These are phyloP conservation scores for Sigmodon hispidus DNA, from an alignment of 2,113 vertebrate genomes.

Conservation along the genomic window DNA sequence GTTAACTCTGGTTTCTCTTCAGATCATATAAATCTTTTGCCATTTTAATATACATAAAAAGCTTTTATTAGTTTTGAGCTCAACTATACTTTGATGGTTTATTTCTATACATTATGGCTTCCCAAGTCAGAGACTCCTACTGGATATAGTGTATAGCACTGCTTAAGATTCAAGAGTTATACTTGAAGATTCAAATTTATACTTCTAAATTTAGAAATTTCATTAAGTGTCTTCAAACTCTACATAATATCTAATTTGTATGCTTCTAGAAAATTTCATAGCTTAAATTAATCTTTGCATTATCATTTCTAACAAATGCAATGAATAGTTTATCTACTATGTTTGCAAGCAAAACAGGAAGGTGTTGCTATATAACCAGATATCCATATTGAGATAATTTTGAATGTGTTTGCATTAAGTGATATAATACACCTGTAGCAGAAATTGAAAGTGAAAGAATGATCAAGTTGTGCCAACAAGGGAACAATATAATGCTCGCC, in stretches of 20 bases:
- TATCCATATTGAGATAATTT: neutral
- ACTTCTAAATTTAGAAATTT: neutral
- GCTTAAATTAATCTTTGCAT: neutral
- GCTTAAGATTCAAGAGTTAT: neutral
- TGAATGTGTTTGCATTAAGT: neutral
- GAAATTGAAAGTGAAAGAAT: neutral
- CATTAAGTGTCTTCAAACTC: neutral
- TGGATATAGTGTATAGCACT: neutral
- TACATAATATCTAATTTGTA: neutral
- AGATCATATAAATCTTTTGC: too few species aligned
- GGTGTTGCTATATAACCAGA: neutral
- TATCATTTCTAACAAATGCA: slow-evolving; percentile 6
- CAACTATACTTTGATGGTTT: neutral
- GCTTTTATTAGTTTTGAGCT: neutral
- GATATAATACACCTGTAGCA: neutral
- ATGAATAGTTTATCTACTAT: neutral
- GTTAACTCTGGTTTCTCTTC: too few species aligned
- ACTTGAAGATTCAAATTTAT: too few species aligned
- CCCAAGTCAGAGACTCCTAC: neutral
- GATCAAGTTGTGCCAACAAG: neutral
- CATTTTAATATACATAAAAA: neutral
- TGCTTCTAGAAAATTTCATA: neutral
- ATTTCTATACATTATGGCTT: neutral
- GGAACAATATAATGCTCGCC: neutral
- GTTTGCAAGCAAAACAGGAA: neutral